Conservation (phyloP, 1,140 invertebrate species). For the Holcopasites calliopsidis region DNA sequence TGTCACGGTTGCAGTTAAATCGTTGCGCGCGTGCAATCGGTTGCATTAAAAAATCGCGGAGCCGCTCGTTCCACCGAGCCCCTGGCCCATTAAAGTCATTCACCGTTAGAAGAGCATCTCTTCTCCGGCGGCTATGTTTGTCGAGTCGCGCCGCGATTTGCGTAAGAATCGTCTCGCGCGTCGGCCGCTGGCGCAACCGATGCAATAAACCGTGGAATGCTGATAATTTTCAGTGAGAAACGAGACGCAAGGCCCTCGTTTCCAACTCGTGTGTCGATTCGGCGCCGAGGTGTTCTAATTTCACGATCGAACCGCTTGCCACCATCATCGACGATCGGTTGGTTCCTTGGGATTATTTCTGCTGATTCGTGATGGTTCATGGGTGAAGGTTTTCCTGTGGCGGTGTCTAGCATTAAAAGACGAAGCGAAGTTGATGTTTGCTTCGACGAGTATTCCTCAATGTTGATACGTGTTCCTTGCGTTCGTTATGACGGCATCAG, state of each 20-base stretch:
- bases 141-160: slow-evolving; percentile 28
- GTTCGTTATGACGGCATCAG: too few relatives aligned
- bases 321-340: neutral
- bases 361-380: too few relatives aligned
- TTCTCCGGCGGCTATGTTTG: neutral
- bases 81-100: neutral
- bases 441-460: too few relatives aligned
- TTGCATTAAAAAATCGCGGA: neutral
- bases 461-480: too few relatives aligned
- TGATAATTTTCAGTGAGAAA: slow-evolving; percentile 20
- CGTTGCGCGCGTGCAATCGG: neutral
- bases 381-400: too few relatives aligned
- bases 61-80: neutral
- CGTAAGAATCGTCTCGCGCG: slow-evolving; percentile 26
- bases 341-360: too few relatives aligned
- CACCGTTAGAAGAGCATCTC: neutral
- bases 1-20: neutral
- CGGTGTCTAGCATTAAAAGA: neutral
- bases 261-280: neutral
- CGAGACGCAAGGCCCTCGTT: slow-evolving; percentile 17
- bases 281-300: neutral
- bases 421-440: too few relatives aligned
- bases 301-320: neutral
- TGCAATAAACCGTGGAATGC: slow-evolving; percentile 40
- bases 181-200: neutral